Conservation (phyloP, 2,888 invertebrate genomes). For the Tipula vernalis region DNA sequence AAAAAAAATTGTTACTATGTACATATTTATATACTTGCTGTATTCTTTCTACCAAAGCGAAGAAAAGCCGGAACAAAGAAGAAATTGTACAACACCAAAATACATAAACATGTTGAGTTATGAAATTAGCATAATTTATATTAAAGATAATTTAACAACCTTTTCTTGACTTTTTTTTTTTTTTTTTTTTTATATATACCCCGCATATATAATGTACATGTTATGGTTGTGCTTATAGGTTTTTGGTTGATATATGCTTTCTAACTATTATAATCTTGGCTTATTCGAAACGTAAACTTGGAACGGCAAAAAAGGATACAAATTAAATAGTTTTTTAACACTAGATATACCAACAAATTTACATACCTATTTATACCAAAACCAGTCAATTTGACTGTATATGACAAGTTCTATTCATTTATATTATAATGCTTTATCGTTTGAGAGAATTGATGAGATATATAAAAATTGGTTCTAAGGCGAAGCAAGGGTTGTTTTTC, state of each 20-base stretch:
- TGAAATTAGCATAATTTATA: conserved; percentile 4
- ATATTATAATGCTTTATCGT: too few relatives aligned
- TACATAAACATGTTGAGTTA: background rate
- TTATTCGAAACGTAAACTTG: background rate
- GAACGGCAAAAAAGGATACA: background rate
- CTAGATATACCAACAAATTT: too few relatives aligned
- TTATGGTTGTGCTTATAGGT: background rate
- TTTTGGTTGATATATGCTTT: background rate
- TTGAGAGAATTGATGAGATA: too few relatives aligned
- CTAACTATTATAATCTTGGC: background rate
- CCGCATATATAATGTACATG: background rate
- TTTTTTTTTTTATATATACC: background rate
- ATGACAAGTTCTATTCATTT: too few relatives aligned
- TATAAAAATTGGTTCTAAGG: too few relatives aligned
- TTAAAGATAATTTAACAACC: background rate
- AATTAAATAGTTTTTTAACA: conserved; percentile 4
- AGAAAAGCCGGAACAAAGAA: background rate
- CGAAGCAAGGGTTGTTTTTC: too few relatives aligned
- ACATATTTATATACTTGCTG: background rate
- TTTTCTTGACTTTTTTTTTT: background rate
- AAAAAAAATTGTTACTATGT: background rate
- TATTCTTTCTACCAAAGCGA: background rate
- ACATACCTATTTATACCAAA: too few relatives aligned
- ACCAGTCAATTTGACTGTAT: too few relatives aligned
- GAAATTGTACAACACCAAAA: background rate